Evolutionary conservation across 2,888 invertebrate species (phyloP).

Genomic region (Cryptus viduatorius): DNA sequence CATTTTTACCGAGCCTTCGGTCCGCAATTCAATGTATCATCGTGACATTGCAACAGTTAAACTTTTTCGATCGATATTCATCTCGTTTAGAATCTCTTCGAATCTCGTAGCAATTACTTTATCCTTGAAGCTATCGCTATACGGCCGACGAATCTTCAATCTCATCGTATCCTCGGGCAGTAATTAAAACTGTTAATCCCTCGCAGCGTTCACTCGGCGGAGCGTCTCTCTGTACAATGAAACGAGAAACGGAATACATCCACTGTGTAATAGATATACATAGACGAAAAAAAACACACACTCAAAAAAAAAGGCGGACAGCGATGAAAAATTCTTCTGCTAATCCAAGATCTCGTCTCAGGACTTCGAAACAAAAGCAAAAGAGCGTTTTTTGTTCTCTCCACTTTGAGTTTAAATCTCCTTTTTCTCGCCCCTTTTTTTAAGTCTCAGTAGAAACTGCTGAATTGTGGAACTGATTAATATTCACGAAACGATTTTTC

Average conservation of each 20-base stretch:
- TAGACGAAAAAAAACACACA: neutral
- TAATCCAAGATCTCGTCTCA: neutral
- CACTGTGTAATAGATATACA: neutral
- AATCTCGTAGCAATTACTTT: slow-evolving; percentile 47
- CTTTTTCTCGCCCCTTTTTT: neutral
- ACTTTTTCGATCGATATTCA: slow-evolving; percentile 30
- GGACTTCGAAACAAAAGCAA: neutral
- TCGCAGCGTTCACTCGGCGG: neutral
- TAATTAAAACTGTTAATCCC: slow-evolving; percentile 58
- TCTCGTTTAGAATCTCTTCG: slow-evolving; percentile 5
- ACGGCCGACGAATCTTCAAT: slow-evolving; percentile 28
- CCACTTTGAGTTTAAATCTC: neutral
- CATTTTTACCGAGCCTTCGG: neutral
- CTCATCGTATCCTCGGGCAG: neutral
- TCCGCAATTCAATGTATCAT: neutral
- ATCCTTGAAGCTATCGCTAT: neutral
- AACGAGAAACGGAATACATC: slow-evolving; percentile 11
- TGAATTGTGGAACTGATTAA: neutral
- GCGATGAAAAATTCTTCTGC: neutral
- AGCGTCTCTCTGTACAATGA: slow-evolving; percentile 9
- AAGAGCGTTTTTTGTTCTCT: neutral
- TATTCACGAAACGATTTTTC: slow-evolving; percentile 72
- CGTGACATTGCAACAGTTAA: slow-evolving; percentile 12
- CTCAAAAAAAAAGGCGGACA: neutral
- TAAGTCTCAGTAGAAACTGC: neutral